Conservation (phyloP, 2,113 vertebrate species). For the Mobula birostris region DNA sequence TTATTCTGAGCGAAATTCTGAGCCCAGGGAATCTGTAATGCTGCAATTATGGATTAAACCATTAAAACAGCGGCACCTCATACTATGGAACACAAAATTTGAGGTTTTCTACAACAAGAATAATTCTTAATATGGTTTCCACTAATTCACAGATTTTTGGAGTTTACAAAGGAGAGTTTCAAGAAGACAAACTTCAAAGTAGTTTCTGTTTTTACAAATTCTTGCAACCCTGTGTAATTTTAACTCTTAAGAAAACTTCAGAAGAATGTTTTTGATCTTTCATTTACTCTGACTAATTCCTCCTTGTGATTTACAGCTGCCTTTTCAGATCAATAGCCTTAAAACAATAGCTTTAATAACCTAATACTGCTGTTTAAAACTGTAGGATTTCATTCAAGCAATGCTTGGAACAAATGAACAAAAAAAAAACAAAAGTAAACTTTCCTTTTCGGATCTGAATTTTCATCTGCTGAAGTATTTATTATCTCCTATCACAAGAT, state of each 20-base stretch:
- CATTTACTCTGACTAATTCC: background rate
- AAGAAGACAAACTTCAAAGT: too few relatives aligned
- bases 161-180: too few relatives aligned
- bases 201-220: too few relatives aligned
- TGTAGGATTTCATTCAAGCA: background rate
- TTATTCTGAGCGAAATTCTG: too few relatives aligned
- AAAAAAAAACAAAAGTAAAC: background rate
- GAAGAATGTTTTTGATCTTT: background rate
- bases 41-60: too few relatives aligned
- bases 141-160: too few relatives aligned
- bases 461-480: background rate
- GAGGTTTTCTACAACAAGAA: too few relatives aligned
- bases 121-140: too few relatives aligned
- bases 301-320: constrained; percentile 18
- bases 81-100: too few relatives aligned
- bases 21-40: too few relatives aligned
- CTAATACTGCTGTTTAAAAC: constrained; percentile 6
- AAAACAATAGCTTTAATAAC: background rate
- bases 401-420: constrained; percentile 12
- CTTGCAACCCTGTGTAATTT: background rate
- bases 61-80: too few relatives aligned
- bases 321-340: background rate
- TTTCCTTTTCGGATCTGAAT: background rate
- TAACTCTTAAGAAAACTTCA: background rate
- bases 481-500: too few relatives aligned